Base-by-base conservation (phyloP, 1,140 invertebrate genomes). In the Bombus picipes region DNA sequence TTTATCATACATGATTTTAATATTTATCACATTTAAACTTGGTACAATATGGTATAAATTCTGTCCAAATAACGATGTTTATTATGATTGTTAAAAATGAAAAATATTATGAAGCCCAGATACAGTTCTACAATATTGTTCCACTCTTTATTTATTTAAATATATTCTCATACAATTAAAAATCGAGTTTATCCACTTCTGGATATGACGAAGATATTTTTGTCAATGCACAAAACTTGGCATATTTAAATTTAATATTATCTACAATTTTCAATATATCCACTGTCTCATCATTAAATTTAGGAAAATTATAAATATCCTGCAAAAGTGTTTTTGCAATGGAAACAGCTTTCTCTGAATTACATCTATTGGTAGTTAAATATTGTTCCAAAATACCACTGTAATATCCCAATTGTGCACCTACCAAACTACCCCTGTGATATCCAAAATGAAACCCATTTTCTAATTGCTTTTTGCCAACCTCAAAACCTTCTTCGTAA, bases 261-360 rank as follows among this genome's bases (percentile, higher is more conserved):
- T 97, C 96, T 32, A 96, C 92, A 47, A 94, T 91, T n/a, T 94
- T 95, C 78, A 97, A 90, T 87, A 97, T 96, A 92, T 98, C 97
- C 47, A 96, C 92, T 2, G 96, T 94, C 71, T 96, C 96, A 47
- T 96, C 95, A 92, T 98, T 98, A n/a, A 92, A 94, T 41, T 88
- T 92, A 1, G 97, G 97, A 94, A 98, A 98, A 37, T 93, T 84
- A n/a, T 96, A 93, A 85, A 98, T 96, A 34, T 96, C 92, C 32
- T 96, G 90, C 66, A 96, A 95, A 0, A 98, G 91, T 89, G 96
- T 96, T 37, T 95, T 88, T 53, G 97, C 94, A 59, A 90, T 39
- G 95, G 93, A 66, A 95, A 95, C 3, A 41, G 96, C 91, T 95
- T 96, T 97, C 32, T 92, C 66, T 6, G 72, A 80, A 70, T 90